Percentiles rank a stretch among this genome's conserved stretches.
phyloP scores from a whole-genome alignment of 2,113 vertebrate genomes.

The Actenoides lindsayi region DNA sequence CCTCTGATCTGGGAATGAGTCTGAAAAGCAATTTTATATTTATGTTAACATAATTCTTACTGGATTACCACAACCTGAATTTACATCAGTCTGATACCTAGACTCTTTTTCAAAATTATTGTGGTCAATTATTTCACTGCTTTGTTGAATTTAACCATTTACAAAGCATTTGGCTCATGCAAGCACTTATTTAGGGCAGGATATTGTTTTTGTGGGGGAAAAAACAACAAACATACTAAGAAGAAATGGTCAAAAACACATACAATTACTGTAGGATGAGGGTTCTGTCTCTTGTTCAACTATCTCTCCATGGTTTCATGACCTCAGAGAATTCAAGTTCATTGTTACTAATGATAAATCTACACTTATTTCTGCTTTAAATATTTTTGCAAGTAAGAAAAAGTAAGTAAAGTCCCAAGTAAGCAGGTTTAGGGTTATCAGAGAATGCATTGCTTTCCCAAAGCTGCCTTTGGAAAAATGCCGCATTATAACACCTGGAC shows the following conservation, averaged over 20 bases:
- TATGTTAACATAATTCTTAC: background rate
- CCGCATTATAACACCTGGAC: background rate
- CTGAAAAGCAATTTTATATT: background rate
- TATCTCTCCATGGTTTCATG: background rate
- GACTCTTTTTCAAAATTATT: background rate
- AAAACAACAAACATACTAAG: background rate
- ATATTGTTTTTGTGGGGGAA: background rate
- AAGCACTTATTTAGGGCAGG: background rate
- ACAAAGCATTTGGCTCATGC: background rate
- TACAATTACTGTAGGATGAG: background rate
- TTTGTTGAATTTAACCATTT: slow-evolving; percentile 17
- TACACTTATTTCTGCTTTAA: background rate
- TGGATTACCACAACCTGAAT: background rate
- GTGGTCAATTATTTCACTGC: background rate
- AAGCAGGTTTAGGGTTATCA: background rate
- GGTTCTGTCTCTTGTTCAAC: background rate
- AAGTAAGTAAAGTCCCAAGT: background rate
- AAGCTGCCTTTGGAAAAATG: background rate
- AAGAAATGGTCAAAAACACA: background rate
- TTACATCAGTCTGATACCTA: slow-evolving; percentile 11
- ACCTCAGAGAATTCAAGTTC: background rate
- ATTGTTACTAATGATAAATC: background rate
- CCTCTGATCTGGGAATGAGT: background rate
- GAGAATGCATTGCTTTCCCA: background rate
- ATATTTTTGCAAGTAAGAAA: background rate